Conservation (phyloP, 2,113 vertebrate genomes). For the Pygoscelis antarcticus region DNA sequence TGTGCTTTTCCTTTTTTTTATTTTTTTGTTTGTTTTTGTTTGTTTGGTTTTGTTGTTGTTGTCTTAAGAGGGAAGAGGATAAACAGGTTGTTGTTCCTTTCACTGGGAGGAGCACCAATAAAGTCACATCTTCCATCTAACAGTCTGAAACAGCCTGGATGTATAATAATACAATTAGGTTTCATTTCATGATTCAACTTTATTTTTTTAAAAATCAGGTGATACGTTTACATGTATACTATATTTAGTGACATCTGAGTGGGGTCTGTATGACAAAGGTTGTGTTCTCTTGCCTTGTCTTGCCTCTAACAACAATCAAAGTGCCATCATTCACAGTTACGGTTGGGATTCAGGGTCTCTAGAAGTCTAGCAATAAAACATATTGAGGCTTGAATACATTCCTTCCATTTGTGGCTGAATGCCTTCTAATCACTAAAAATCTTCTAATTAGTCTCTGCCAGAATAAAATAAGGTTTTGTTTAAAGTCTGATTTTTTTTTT, state of each 20-base stretch:
- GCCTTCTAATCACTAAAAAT: neutral
- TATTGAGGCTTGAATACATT: neutral
- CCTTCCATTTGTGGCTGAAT: neutral
- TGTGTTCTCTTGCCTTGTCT: neutral
- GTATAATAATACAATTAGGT: neutral
- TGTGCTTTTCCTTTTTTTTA: no score
- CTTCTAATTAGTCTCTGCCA: neutral
- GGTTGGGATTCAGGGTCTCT: neutral
- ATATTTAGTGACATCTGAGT: neutral
- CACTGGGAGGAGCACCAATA: rapidly evolving
- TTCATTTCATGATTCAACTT: neutral
- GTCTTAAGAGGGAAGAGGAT: neutral
- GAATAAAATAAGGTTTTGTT: neutral
- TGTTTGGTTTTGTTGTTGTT: neutral
- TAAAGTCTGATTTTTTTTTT: neutral
- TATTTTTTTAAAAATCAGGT: neutral
- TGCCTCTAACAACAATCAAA: neutral
- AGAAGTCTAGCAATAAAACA: neutral
- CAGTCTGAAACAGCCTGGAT: neutral
- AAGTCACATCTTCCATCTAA: neutral
- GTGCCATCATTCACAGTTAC: neutral
- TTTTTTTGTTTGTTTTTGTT: rapidly evolving
- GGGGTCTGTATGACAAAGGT: neutral
- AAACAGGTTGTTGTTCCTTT: neutral
- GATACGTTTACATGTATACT: neutral